Evolutionary conservation across 2,888 invertebrate species (phyloP).

Genomic region (Parelbella ahira): DNA sequence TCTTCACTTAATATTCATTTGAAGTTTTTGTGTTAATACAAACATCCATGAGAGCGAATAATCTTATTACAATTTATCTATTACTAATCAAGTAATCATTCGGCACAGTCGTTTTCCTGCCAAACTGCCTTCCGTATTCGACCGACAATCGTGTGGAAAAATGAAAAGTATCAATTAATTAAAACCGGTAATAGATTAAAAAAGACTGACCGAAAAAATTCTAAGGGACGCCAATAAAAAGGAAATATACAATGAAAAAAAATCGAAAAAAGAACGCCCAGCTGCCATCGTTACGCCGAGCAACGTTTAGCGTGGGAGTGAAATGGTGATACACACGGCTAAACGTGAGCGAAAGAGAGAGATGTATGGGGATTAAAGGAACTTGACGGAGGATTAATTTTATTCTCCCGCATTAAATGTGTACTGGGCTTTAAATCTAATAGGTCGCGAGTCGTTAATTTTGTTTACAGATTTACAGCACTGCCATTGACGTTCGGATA

Average conservation of each 20-base stretch:
- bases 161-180: slow-evolving; percentile 50
- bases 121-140: slow-evolving; percentile 20
- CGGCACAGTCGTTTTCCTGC: not conserved
- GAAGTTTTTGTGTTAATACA: too few relatives aligned
- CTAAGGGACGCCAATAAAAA: slow-evolving; percentile 67
- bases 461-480: slow-evolving; percentile 53
- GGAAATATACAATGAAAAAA: slow-evolving; percentile 56
- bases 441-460: slow-evolving; percentile 58
- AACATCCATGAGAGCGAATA: too few relatives aligned
- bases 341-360: slow-evolving; percentile 45
- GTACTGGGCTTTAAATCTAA: slow-evolving; percentile 57
- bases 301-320: slow-evolving; percentile 47
- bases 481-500: slow-evolving; percentile 35
- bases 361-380: slow-evolving; percentile 59
- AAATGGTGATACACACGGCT: slow-evolving; percentile 33
- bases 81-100: too few relatives aligned
- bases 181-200: slow-evolving; percentile 58
- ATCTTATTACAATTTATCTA: too few relatives aligned
- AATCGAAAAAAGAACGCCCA: slow-evolving; percentile 64
- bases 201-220: slow-evolving; percentile 67
- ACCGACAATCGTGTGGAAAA: not conserved
- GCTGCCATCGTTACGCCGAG: slow-evolving; percentile 69
- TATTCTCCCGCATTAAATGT: slow-evolving; percentile 61
- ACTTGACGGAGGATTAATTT: slow-evolving; percentile 61
- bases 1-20: too few relatives aligned